These are phyloP conservation scores for Xiphorhynchus elegans DNA, from an alignment of 2,113 vertebrate species.

Conservation along the genomic window DNA sequence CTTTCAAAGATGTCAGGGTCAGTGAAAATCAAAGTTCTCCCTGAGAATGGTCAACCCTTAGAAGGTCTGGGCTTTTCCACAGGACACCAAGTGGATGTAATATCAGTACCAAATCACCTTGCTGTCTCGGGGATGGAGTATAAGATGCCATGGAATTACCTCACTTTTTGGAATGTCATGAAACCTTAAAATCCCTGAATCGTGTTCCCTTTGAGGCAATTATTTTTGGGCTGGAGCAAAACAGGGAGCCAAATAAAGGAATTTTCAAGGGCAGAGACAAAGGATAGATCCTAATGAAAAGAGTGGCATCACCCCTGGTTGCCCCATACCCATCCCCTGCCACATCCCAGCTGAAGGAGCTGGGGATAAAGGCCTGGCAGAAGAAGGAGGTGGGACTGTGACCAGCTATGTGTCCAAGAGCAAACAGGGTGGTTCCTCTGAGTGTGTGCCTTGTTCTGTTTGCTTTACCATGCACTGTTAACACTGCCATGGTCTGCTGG, in stretches of 20 bases:
- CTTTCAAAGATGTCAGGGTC: not conserved
- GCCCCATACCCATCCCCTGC: fast-evolving
- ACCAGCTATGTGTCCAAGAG: not conserved
- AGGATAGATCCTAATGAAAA: not conserved
- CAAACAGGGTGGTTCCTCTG: not conserved
- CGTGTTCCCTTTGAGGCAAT: not conserved
- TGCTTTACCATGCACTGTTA: constrained; percentile 83
- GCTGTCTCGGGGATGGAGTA: not conserved
- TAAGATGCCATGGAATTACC: not conserved
- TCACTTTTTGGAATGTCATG: not conserved
- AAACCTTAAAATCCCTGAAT: not conserved
- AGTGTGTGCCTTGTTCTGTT: not conserved
- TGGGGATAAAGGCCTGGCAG: not conserved
- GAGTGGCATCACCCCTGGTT: not conserved
- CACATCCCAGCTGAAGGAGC: not conserved
- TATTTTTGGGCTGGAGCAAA: not conserved
- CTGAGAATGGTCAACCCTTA: not conserved
- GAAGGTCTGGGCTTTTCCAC: not conserved
- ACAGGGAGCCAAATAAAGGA: fast-evolving
- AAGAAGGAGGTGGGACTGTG: not conserved
- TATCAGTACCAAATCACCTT: fast-evolving
- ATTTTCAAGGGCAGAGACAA: not conserved
- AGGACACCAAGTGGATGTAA: not conserved
- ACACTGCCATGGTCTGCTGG: constrained; percentile 78
- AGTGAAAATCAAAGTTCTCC: not conserved